phyloP scores from a whole-genome alignment of 2,797 vertebrate species.

The Rhynchotus rufescens region DNA sequence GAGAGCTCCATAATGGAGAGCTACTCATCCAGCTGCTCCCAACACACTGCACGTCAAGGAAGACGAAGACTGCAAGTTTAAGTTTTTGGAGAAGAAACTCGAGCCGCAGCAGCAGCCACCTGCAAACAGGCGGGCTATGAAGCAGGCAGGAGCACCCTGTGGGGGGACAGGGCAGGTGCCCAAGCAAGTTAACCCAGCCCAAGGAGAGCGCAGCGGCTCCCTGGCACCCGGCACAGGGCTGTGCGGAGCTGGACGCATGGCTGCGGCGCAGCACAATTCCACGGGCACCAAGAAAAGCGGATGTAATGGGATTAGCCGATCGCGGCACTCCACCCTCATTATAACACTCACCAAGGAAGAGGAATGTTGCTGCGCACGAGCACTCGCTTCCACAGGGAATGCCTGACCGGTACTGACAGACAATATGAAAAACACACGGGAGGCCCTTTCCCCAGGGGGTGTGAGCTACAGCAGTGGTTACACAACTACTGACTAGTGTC shows the following conservation, averaged over 20 bases:
- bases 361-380: slow-evolving; percentile 32
- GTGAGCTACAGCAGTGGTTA: background rate
- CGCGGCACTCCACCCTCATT: slow-evolving; percentile 65
- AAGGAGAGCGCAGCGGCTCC: slow-evolving; percentile 59
- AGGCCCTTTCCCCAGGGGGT: background rate
- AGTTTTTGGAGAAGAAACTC: slow-evolving; percentile 38
- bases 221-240: slow-evolving; percentile 57
- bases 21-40: background rate
- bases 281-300: slow-evolving; percentile 64
- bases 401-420: background rate
- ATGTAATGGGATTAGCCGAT: slow-evolving; percentile 70
- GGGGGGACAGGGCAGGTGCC: slow-evolving; percentile 71
- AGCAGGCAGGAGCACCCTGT: background rate
- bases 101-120: slow-evolving; percentile 38
- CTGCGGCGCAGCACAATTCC: slow-evolving; percentile 62
- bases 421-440: background rate
- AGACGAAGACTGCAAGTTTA: background rate
- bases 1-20: rapidly evolving
- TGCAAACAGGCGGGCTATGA: slow-evolving; percentile 43
- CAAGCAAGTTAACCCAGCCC: slow-evolving; percentile 68
- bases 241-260: slow-evolving; percentile 51
- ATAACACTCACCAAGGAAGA: slow-evolving; percentile 52
- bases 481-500: background rate
- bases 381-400: slow-evolving; percentile 25
- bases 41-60: background rate